Conservation (phyloP, 2,113 vertebrate species). For the Hiodon tergisus region DNA sequence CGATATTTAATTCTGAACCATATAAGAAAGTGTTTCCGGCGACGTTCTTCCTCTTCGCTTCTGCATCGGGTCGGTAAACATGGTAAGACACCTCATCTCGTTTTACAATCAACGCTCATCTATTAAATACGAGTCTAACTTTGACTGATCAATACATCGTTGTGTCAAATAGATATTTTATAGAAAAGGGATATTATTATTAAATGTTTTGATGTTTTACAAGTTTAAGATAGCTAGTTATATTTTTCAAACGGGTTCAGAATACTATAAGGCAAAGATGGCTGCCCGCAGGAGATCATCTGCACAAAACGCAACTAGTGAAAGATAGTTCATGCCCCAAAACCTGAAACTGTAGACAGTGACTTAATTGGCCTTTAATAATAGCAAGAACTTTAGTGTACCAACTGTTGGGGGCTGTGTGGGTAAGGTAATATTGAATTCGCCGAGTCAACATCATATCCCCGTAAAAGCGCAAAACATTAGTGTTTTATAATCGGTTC, state of each 20-base stretch:
- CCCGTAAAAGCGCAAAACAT: too few species aligned
- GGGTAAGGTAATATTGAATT: too few species aligned
- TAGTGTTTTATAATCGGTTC: too few species aligned
- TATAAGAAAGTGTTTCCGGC: constrained; percentile 47
- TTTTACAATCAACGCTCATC: constrained; percentile 50
- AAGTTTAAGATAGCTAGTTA: not conserved
- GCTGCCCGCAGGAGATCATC: not conserved
- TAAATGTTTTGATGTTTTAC: not conserved
- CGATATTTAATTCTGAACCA: not conserved
- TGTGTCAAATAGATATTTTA: not conserved
- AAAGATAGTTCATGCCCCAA: not conserved
- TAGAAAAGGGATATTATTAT: too few species aligned
- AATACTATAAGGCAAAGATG: constrained; percentile 1
- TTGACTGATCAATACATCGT: not conserved
- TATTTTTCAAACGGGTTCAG: not conserved
- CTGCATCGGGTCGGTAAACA: constrained; percentile 51
- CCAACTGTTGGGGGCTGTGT: too few species aligned
- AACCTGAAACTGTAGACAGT: too few species aligned
- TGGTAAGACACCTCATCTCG: constrained; percentile 43
- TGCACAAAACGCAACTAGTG: not conserved
- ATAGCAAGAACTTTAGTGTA: not conserved
- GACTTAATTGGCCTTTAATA: too few species aligned
- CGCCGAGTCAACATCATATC: too few species aligned
- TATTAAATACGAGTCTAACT: not conserved
- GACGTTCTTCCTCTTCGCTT: constrained; percentile 49